phyloP scores from a whole-genome alignment of 1,140 invertebrate species.

The Hyles euphorbiae region DNA sequence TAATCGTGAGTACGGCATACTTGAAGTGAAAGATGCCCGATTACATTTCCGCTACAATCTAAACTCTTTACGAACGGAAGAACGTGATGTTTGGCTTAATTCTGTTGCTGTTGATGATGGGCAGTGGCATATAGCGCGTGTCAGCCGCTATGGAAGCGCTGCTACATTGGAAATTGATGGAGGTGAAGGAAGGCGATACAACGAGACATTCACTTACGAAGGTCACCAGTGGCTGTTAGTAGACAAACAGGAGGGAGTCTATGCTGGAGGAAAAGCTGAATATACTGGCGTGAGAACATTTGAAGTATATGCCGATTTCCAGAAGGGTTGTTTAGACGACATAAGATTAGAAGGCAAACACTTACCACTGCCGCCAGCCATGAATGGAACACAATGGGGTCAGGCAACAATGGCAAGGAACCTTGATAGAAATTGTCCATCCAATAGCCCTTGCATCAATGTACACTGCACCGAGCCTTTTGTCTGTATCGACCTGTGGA shows the following conservation, averaged over 20 bases:
- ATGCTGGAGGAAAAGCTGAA: constrained; percentile 95
- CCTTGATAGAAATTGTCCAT: constrained; percentile 92
- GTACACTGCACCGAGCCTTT: constrained; percentile 95
- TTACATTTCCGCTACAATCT: constrained; percentile 95
- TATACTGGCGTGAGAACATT: constrained; percentile 94
- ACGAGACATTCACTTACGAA: constrained; percentile 93
- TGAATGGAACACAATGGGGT: constrained; percentile 96
- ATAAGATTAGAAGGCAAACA: constrained; percentile 93
- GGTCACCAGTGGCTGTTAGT: constrained; percentile 95
- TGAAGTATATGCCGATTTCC: constrained; percentile 96
- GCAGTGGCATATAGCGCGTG: constrained; percentile 96
- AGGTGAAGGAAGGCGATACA: constrained; percentile 95
- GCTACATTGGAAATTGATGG: constrained; percentile 96
- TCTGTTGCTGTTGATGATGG: constrained; percentile 95
- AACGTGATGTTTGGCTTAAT: constrained; percentile 93
- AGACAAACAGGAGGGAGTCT: constrained; percentile 96
- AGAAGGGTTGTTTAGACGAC: constrained; percentile 83
- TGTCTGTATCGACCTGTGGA: constrained; percentile 97
- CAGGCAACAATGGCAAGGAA: constrained; percentile 94
- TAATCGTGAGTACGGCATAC: constrained; percentile 94
- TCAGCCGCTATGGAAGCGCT: constrained; percentile 92
- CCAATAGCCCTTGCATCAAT: constrained; percentile 94
- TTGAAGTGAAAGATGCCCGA: constrained; percentile 94
- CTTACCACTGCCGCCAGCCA: constrained; percentile 92
- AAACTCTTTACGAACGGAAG: constrained; percentile 92